Conservation (phyloP, 2,888 invertebrate genomes). For the Polymixis lichenea region DNA sequence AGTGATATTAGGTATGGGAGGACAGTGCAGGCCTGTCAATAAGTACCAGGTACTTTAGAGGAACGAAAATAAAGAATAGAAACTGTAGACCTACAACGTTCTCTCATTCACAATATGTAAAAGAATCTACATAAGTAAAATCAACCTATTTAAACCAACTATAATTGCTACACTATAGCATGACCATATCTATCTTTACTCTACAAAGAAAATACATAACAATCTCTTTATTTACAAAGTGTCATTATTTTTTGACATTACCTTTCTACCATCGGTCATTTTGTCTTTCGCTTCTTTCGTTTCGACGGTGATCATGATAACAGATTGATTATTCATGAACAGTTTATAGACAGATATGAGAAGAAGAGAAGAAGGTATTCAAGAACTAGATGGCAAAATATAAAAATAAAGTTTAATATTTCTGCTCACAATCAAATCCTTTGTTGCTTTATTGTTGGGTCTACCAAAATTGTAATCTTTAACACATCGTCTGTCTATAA, state of each 20-base stretch:
- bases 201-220: too few species aligned
- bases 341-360: neutral
- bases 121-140: too few species aligned
- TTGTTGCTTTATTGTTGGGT: conserved; percentile 68
- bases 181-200: neutral
- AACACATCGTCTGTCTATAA: conserved; percentile 84
- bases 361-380: neutral
- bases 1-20: too few species aligned
- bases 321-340: neutral
- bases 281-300: neutral
- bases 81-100: too few species aligned
- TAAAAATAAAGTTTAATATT: neutral
- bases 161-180: too few species aligned
- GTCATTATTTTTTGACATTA: neutral
- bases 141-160: too few species aligned
- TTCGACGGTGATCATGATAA: neutral
- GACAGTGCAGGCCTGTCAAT: too few species aligned
- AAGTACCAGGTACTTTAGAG: too few species aligned
- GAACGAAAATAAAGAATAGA: too few species aligned
- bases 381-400: neutral
- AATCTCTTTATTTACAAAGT: neutral
- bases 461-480: conserved; percentile 86
- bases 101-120: too few species aligned
- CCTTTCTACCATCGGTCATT: neutral
- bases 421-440: conserved; percentile 76